Base-by-base conservation (phyloP, 2,113 vertebrate genomes). In the Equus quagga region DNA sequence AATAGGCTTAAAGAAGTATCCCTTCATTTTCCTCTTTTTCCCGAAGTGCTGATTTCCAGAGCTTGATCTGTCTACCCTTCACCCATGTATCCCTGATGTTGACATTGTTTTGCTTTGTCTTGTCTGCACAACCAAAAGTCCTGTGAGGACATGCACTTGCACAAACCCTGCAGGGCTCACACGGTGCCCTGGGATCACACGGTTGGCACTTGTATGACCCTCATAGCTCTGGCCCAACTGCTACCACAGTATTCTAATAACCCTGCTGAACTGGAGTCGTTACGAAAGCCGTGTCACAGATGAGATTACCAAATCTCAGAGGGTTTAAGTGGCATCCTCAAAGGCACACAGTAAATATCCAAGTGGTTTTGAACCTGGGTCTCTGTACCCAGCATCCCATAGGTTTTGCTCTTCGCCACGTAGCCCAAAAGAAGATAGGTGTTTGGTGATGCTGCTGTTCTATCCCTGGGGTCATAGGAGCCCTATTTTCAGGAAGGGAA, bases 1-100 rank as follows among this genome's bases (percentile, higher is more conserved):
- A 90, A 72, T 46, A 80, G n/a, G 24, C n/a, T 89, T 94, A 49
- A 65, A 60, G 31, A 92, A 69, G 79, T 41, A 67, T n/a, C n/a
- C 65, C 4, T 75, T 78, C 14, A 21, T 49, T 82, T 69, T 60
- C 18, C 65, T 89, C 28, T 41, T 90, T 79, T 84, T 26, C 44
- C 14, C 78, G 41, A 72, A 73, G 8, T 54, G 51, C 19, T 88
- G 26, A 62, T 95, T 83, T 86, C 13, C 54, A 80, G 46, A 73
- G 21, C 33, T 73, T 46, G 54, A 46, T 72, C 49, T 89, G 11
- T 75, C 60, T 49, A 17, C 3, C n/a, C 54, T 80, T 76, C 14
- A 5, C 14, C n/a, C 79, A 51, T 18, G 21, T 31, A 56, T 26
- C 8, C 36, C 41, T 70, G 19, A 28, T 12, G 2, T 3, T 56